phyloP scores from a whole-genome alignment of 2,888 invertebrate genomes.

The Drosophila robusta region DNA sequence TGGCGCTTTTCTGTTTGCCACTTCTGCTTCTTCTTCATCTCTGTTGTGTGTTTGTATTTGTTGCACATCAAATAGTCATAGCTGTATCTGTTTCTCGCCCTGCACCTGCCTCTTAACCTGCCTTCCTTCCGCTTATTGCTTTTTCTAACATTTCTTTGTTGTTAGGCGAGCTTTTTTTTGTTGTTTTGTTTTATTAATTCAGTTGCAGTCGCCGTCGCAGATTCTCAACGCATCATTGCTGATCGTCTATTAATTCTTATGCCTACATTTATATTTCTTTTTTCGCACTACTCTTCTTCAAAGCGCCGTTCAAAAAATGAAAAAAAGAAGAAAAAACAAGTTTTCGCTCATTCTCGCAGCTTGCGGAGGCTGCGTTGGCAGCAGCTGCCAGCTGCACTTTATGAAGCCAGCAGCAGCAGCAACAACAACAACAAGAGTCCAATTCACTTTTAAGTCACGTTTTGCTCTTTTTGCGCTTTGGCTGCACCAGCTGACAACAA shows the following conservation, averaged over 20 bases:
- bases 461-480: slow-evolving; percentile 74
- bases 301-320: slow-evolving; percentile 66
- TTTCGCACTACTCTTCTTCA: slow-evolving; percentile 71
- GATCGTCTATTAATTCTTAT: slow-evolving; percentile 74
- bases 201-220: slow-evolving; percentile 24
- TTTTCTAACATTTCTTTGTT: slow-evolving; percentile 62
- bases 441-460: slow-evolving; percentile 81
- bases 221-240: slow-evolving; percentile 64
- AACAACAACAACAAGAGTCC: slow-evolving; percentile 49
- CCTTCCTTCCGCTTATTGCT: slow-evolving; percentile 71
- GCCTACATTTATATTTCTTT: slow-evolving; percentile 39
- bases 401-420: slow-evolving; percentile 41
- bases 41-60: slow-evolving; percentile 30
- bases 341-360: slow-evolving; percentile 55
- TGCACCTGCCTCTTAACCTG: slow-evolving; percentile 51
- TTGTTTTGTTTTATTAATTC: slow-evolving; percentile 36
- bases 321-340: slow-evolving; percentile 52
- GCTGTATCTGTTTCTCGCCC: slow-evolving; percentile 28
- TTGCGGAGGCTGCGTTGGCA: slow-evolving; percentile 25
- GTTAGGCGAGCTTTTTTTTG: slow-evolving; percentile 26
- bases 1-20: slow-evolving; percentile 35
- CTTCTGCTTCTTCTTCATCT: slow-evolving; percentile 33
- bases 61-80: slow-evolving; percentile 47
- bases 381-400: slow-evolving; percentile 78
- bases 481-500: slow-evolving; percentile 46